Evolutionary conservation across 2,113 vertebrate genomes (phyloP), one percentile per base, ranked within the genome.

Genomic region (Centropus bengalensis): DNA sequence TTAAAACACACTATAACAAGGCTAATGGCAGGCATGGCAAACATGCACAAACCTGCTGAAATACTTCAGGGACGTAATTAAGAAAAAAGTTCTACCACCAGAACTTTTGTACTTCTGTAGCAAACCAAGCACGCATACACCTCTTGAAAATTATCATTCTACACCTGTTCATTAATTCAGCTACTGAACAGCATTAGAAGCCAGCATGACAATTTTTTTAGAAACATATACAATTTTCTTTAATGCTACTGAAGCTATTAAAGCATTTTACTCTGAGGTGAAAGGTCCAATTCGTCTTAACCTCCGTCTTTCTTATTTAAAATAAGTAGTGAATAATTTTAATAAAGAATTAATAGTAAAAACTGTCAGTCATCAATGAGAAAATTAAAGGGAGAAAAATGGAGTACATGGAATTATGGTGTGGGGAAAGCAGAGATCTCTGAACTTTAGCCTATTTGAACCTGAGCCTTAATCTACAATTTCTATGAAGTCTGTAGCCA

Each of bases 161-260:
- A 95, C 80, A 97, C 67, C 86, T 97, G 91, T 92, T 97, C 93
- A 97, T 97, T 97, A 97, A 95, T 83, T 94, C 84, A 96, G 82
- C 93, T 94, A 74, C 77, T 77, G 45, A 96, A 91, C 32, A 54
- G 56, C 63, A 92, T 36, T 93, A 95, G 82, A 96, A 96, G 67
- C 86, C 52, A 75, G 42, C 52, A 93, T 23, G 56, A 94, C 30
- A 74, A 63, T 54, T 59, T 66, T 49, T 86, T 93, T 79, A 95
- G 47, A 54, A 82, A 91, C 6, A 5, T 7, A 54, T 32, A 90
- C 32, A n/a, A 42, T 62, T 85, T 70, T 47, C 59, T 20, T 77
- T 80, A 86, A 91, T 84, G 24, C 19, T 89, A 36, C 4, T 68
- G 30, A 18, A 80, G 20, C 8, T 38, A 3, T 55, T 80, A 70